Percentiles rank a stretch among this genome's conserved stretches.
These are phyloP conservation scores for Ctenopoma kingsleyae DNA, from an alignment of 2,797 vertebrate species.

Conservation along the genomic window DNA sequence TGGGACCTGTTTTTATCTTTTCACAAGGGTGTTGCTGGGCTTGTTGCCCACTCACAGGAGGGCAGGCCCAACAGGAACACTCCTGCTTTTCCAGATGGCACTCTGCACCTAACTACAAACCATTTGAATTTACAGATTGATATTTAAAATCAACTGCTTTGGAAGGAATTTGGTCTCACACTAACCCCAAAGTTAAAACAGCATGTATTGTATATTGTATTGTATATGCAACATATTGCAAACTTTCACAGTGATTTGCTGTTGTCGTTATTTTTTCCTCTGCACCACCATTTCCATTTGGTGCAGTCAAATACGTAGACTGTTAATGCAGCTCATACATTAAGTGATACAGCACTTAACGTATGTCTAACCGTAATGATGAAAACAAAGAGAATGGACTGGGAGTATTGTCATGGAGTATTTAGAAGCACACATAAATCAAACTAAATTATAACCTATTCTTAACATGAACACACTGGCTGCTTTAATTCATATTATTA, in stretches of 20 bases:
- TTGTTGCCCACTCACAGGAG: slow-evolving; percentile 46
- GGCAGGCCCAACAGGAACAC: slow-evolving; percentile 36
- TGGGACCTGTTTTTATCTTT: slow-evolving; percentile 54
- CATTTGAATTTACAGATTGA: slow-evolving; percentile 42
- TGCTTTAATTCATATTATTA: slow-evolving; percentile 36
- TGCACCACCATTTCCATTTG: slow-evolving; percentile 32
- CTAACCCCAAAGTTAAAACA: no score
- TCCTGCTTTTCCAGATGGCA: slow-evolving; percentile 57
- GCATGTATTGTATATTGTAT: no score
- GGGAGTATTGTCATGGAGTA: slow-evolving; percentile 37
- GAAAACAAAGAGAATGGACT: slow-evolving; percentile 44
- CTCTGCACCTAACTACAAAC: slow-evolving; percentile 47
- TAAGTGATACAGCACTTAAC: slow-evolving; percentile 50
- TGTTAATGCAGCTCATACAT: slow-evolving; percentile 60
- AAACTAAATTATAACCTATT: slow-evolving; percentile 15
- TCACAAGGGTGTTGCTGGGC: slow-evolving; percentile 59
- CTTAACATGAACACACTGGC: slow-evolving; percentile 22
- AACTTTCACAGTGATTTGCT: slow-evolving; percentile 20
- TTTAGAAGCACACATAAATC: slow-evolving; percentile 45
- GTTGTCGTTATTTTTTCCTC: slow-evolving; percentile 30
- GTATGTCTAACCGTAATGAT: slow-evolving; percentile 44
- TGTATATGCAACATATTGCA: slow-evolving; percentile 8
- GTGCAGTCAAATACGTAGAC: slow-evolving; percentile 36
- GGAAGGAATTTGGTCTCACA: slow-evolving; percentile 15
- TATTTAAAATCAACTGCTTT: slow-evolving; percentile 29